A percentile compares a stretch with the other conserved stretches of the same genome.
Conservation (phyloP, 2,797 vertebrate genomes). For the Siniperca undulata region DNA sequence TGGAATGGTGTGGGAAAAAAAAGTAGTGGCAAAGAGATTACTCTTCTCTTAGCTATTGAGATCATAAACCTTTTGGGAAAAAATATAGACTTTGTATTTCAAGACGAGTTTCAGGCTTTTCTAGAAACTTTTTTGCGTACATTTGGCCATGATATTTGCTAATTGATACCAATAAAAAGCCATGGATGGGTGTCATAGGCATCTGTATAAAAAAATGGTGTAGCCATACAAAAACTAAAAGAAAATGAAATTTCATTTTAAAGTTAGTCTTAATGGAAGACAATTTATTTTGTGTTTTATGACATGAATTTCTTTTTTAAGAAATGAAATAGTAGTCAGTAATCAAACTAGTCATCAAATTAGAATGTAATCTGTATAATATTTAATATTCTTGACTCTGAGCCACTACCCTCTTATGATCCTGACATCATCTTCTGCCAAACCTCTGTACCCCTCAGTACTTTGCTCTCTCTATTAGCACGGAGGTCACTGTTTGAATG, state of each 20-base stretch:
- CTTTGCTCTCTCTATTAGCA: constrained; percentile 2
- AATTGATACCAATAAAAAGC: background rate
- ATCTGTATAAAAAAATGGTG: background rate
- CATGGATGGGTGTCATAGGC: too few species aligned
- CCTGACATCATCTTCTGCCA: constrained; percentile 21
- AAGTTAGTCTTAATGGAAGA: background rate
- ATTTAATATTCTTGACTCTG: background rate
- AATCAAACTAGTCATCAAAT: too few species aligned
- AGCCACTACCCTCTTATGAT: background rate
- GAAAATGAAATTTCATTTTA: background rate
- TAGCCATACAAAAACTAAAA: background rate
- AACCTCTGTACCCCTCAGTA: background rate
- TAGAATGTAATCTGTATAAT: background rate
- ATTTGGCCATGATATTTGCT: background rate
- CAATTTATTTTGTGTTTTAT: background rate
- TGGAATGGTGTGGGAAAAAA: background rate
- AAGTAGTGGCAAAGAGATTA: background rate
- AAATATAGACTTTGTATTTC: background rate
- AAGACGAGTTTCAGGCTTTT: background rate
- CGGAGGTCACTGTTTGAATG: constrained; percentile 1
- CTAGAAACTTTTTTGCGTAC: background rate
- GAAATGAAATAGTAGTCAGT: background rate
- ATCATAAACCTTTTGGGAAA: background rate
- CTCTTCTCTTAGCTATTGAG: background rate
- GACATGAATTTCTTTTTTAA: background rate